Percentiles rank a stretch among this genome's conserved stretches.
These are phyloP conservation scores for Alcis repandata DNA, from an alignment of 2,888 invertebrate species.

Conservation along the genomic window DNA sequence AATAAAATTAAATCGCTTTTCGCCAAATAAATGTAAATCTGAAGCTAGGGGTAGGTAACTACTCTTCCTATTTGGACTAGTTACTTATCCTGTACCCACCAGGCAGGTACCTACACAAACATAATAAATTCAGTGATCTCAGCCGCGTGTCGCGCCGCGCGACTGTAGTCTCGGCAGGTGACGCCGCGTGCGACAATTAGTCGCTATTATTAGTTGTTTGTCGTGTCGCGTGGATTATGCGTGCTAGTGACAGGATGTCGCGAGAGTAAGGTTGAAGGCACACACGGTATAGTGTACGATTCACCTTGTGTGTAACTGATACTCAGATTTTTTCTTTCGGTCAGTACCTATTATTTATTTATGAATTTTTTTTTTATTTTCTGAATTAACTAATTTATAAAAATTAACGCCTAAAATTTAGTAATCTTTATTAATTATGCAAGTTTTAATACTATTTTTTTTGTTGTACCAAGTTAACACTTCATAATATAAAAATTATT, in stretches of 20 bases:
- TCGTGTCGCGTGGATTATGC: slow-evolving; percentile 57
- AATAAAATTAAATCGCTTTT: no score
- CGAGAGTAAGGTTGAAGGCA: slow-evolving; percentile 32
- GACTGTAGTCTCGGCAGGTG: slow-evolving; percentile 38
- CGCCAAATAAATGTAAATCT: no score
- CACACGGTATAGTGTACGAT: slow-evolving; percentile 33
- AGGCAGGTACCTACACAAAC: neutral
- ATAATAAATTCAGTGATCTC: slow-evolving; percentile 19
- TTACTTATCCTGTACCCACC: neutral
- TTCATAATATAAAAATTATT: no score
- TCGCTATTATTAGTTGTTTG: slow-evolving; percentile 64
- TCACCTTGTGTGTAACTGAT: no score
- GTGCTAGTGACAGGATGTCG: slow-evolving; percentile 52
- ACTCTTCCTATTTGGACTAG: neutral
- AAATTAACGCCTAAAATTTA: no score
- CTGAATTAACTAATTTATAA: no score
- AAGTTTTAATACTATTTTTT: no score
- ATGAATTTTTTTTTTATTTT: neutral
- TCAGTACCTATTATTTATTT: no score
- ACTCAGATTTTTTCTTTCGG: no score
- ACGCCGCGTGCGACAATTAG: slow-evolving; percentile 57
- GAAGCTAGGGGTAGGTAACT: no score
- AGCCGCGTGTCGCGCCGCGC: slow-evolving; percentile 45
- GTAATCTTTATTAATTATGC: no score
- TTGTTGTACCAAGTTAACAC: no score